Base-by-base conservation (phyloP, 2,888 invertebrate genomes). In the Nematopogon swammerdamellus region DNA sequence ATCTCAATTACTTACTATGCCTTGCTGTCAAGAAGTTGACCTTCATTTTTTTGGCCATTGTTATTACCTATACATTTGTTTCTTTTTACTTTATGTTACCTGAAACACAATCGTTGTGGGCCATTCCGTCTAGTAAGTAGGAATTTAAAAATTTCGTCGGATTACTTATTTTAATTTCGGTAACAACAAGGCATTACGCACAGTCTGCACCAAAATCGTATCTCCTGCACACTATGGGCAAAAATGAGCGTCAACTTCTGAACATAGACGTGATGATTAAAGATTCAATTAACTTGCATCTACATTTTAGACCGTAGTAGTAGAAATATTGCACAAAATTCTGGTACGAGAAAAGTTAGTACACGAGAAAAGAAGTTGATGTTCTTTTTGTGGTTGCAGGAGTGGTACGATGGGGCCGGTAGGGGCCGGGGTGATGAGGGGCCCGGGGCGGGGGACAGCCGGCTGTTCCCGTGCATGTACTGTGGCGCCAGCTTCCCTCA, bases 21-120 rank as follows among this genome's bases (percentile, higher is more conserved):
- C 80, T 81, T 81, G 85, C 85, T 86, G 86, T 90, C 89, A 90
- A 91, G 91, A 91, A 92, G 91, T 92, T 92, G 91, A 92, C 91
- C 90, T 89, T 91, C 91, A 90, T 91, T 91, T 89, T 85, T 88
- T 88, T 87, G 87, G 88, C 89, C 87, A 88, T 88, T 87, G 86
- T 87, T 87, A 85, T 82, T 85, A n/a, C n/a, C n/a, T n/a, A 80
- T 81, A 73, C 75, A 76, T 77, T 70, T 70, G 70, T 77, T 74
- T 52, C 75, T 70, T 68, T 77, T 76, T 76, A 72, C 71, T 70
- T 52, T 52, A 51, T 76, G 71, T 79, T 72, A 53, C 49, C 50
- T 53, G 52, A 50, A 50, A 19, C 19, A 19, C 18, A 18, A 14
- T 45, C n/a, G 45, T 45, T 19, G 8, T 73, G 75, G 71, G 70